Evolutionary conservation across 2,797 vertebrate species (phyloP).

Genomic region (Danio jaintianensis): DNA sequence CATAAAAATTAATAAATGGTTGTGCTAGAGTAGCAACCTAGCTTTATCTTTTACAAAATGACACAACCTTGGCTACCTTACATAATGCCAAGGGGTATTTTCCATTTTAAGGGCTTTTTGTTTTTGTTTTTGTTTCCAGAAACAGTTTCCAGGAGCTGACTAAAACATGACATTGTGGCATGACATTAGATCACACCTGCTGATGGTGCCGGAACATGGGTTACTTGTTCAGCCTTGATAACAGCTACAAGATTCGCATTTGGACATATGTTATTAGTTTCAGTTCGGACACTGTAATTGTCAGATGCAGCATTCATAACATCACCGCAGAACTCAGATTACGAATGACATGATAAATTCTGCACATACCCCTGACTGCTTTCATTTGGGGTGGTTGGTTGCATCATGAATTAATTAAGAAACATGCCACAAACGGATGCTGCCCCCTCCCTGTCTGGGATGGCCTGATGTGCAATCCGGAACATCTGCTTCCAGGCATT

Average conservation of each 20-base stretch:
- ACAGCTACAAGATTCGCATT: constrained; percentile 40
- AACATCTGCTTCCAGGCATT: constrained; percentile 60
- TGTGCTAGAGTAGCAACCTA: too few relatives aligned
- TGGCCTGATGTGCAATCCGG: constrained; percentile 41
- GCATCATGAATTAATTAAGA: constrained; percentile 47
- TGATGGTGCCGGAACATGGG: constrained; percentile 65
- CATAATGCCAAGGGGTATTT: constrained; percentile 60
- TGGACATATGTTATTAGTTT: constrained; percentile 7
- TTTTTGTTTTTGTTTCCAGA: constrained; percentile 70
- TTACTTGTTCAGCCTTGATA: constrained; percentile 60
- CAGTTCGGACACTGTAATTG: not conserved
- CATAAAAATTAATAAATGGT: too few relatives aligned
- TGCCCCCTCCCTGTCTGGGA: constrained; percentile 23
- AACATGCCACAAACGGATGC: constrained; percentile 49
- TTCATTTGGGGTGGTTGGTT: constrained; percentile 31
- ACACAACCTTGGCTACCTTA: not conserved
- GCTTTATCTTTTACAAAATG: not conserved
- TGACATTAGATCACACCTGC: constrained; percentile 69
- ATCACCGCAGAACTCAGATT: constrained; percentile 24
- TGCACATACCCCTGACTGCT: constrained; percentile 12
- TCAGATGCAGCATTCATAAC: constrained; percentile 3
- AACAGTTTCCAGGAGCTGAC: constrained; percentile 67
- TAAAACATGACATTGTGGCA: constrained; percentile 56
- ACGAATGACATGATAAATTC: constrained; percentile 11
- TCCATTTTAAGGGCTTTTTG: constrained; percentile 63